Base-by-base conservation (phyloP, 2,888 invertebrate genomes). In the Synanthedon vespiformis region DNA sequence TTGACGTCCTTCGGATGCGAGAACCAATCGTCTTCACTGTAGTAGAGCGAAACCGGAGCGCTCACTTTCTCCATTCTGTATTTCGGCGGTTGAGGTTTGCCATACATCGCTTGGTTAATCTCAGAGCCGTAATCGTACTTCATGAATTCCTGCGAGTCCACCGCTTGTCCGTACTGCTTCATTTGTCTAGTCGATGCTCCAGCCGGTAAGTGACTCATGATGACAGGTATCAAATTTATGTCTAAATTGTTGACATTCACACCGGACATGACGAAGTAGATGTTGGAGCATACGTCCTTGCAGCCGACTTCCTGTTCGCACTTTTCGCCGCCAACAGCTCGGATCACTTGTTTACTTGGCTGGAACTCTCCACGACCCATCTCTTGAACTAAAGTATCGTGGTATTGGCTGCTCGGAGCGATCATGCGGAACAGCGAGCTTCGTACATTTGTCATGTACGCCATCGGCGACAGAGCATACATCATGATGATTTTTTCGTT, bases 1-100 rank as follows among this genome's bases (percentile, higher is more conserved):
- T 86, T 70, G 1, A 92, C 91, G 58, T 92, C 92, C 61, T 75
- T 73, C 49, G 89, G 88, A 55, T 88, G 80, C 14, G 92, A 89
- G 51, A 94, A 74, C 89, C 91, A 91, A 74, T 95, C 95, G 50
- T 91, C 90, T 13, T 77, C 74, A 54, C 80, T 77, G 68, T 75
- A 77, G 72, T 78, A 83, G 51, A 89, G 61, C 1, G 68, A 68
- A 16, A 88, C 82, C 1, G 89, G 88, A 0, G 70, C 74, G 22
- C 61, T 64, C n/a, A 88, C 85, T 44, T 74, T 67, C 11, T 69
- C 60, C 63, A 88, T 62, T 53, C 83, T 68, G 69, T 82, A 88
- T 47, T 68, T 72, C 0, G 85, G 82, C 1, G 88, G 77, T 58
- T 65, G 58, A 10, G 57, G 58, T 27, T 61, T 63, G 3, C 83